phyloP scores from a whole-genome alignment of 1,140 invertebrate genomes.

The Rhynchophorus ferrugineus region DNA sequence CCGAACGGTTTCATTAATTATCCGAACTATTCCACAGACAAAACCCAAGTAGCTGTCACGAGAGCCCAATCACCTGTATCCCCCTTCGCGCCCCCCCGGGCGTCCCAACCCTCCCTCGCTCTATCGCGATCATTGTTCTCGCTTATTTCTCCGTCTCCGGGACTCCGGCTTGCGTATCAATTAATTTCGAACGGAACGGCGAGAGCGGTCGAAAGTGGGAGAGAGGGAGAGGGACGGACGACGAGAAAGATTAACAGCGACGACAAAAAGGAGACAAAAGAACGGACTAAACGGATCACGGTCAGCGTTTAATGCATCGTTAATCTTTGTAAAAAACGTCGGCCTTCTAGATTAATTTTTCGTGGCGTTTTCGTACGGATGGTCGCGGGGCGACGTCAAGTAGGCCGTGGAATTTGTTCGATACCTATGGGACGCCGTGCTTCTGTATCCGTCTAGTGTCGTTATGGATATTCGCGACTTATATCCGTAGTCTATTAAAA shows the following conservation, averaged over 20 bases:
- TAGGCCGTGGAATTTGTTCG: too few species aligned
- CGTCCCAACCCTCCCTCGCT: neutral
- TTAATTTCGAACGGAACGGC: neutral
- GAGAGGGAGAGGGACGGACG: neutral
- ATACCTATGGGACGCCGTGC: too few species aligned
- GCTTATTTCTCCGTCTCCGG: neutral
- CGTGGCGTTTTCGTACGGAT: neutral
- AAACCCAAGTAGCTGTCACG: neutral
- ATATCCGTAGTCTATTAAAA: too few species aligned
- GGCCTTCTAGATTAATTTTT: slow-evolving; percentile 1
- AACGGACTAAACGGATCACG: neutral
- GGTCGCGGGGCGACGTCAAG: too few species aligned
- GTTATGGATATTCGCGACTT: too few species aligned
- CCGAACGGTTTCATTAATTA: slow-evolving; percentile 8
- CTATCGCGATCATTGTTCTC: too few species aligned
- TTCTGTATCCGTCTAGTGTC: too few species aligned
- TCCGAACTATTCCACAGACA: neutral
- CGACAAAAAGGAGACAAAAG: neutral
- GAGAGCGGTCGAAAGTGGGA: too few species aligned
- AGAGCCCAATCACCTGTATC: neutral
- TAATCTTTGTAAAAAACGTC: slow-evolving; percentile 3
- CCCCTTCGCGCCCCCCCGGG: neutral
- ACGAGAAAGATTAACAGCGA: neutral
- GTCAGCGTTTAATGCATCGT: neutral
- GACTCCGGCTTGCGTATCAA: neutral